Evolutionary conservation across 2,113 vertebrate genomes (phyloP), one percentile per base, ranked within the genome.

Genomic region (Bos indicus): DNA sequence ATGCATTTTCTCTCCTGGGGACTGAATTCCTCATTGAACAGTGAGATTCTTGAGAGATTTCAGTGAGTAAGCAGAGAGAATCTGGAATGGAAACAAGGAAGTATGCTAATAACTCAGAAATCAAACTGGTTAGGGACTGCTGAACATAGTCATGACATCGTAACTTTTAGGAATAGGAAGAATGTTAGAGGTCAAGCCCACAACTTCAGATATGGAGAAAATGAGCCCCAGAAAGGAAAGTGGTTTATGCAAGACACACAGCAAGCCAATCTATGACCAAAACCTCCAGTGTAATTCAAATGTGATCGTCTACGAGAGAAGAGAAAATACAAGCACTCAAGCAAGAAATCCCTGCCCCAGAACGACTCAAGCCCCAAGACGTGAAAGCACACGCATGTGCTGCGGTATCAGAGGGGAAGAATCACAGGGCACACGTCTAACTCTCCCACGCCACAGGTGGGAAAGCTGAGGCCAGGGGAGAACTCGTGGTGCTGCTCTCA

Each of bases 391-490:
- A 25, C 1, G 2, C 10, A 6, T 6, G 5, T 43, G 71, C 71
- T 3, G 10, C 2, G 11, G 57, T 21, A 12, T 11, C 0, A 1
- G 36, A 60, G 25, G 52, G 11, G 0, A 92, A 17, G 13, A n/a
- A 21, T 15, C 36, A 5, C 10, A 10, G 80, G 57, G 8, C 33
- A 2, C 17, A 3, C 8, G 0, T 4, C 21, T 51, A 46, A 57
- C 85, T 23, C 40, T 12, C 25, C 80, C 17, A 10, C 28, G 33
- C 84, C n/a, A 7, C 17, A 60, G 28, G 8, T 8, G 46, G 59
- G 80, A 52, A 46, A 81, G 54, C 57, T 25, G 59, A 52, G 57
- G 67, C 52, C n/a, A 13, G 25, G 5, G 33, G 36, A 77, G 62
- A 36, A 4, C n/a, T 30, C 3, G 13, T 12, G 3, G 30, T 3